phyloP scores from a whole-genome alignment of 2,888 invertebrate genomes.

The Microplitis manilae region DNA sequence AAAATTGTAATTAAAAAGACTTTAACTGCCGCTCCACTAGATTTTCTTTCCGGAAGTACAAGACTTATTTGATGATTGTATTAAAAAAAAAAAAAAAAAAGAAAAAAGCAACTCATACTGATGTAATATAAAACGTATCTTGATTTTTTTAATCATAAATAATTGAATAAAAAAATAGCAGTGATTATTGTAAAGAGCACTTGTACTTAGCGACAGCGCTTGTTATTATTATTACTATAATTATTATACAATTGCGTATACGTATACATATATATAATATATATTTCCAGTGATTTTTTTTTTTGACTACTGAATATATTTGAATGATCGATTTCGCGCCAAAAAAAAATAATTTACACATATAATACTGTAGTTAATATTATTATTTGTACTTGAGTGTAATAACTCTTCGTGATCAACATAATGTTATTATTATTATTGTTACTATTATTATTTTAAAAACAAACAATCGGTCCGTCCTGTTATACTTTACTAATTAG shows the following conservation, averaged over 20 bases:
- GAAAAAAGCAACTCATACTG: background rate
- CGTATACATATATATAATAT: background rate
- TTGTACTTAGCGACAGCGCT: slow-evolving; percentile 29
- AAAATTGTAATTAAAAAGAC: background rate
- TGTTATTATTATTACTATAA: slow-evolving; percentile 7
- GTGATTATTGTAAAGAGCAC: slow-evolving; percentile 23
- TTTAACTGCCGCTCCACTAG: background rate
- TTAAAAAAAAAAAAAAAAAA: background rate
- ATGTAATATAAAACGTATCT: background rate
- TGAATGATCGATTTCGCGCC: slow-evolving; percentile 10
- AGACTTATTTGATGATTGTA: background rate
- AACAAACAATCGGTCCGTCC: slow-evolving; percentile 31
- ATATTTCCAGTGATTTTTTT: slow-evolving; percentile 3
- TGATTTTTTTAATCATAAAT: background rate
- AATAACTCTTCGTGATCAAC: slow-evolving; percentile 6
- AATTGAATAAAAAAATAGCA: background rate
- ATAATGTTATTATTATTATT: slow-evolving; percentile 15
- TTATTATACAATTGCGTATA: background rate
- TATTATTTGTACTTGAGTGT: slow-evolving; percentile 18
- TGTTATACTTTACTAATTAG: slow-evolving; percentile 8
- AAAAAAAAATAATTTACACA: slow-evolving; percentile 18
- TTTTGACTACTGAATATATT: background rate
- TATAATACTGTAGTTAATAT: slow-evolving; percentile 4
- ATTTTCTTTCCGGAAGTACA: background rate
- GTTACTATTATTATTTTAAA: background rate